These are phyloP conservation scores for Eptatretus atami DNA, from an alignment of 2,797 vertebrate species.

Conservation along the genomic window DNA sequence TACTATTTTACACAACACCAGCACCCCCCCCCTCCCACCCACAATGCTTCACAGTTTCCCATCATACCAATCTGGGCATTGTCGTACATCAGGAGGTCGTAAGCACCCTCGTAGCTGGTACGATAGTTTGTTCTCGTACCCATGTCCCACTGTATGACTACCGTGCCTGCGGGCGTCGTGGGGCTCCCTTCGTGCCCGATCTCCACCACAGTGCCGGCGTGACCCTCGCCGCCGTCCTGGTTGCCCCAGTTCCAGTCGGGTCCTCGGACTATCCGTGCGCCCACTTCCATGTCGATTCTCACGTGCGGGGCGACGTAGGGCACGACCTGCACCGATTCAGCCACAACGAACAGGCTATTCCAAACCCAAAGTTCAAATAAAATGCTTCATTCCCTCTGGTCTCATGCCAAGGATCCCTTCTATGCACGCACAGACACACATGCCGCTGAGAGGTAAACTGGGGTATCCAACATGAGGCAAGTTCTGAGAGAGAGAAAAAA, in stretches of 20 bases:
- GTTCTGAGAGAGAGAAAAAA: too few species aligned
- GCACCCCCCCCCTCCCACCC: too few species aligned
- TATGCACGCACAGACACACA: too few species aligned
- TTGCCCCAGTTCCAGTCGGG: constrained; percentile 88
- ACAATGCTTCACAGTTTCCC: too few species aligned
- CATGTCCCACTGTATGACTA: constrained; percentile 93
- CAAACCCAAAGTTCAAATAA: too few species aligned
- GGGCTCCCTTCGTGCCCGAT: constrained; percentile 77
- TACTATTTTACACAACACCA: too few species aligned
- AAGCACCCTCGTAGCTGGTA: constrained; percentile 70
- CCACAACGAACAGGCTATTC: not conserved
- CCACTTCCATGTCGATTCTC: constrained; percentile 48
- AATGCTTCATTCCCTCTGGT: too few species aligned
- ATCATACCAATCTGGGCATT: constrained; percentile 69
- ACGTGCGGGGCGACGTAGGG: not conserved
- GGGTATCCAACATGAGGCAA: too few species aligned
- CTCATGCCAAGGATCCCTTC: too few species aligned
- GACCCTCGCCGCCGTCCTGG: constrained; percentile 75
- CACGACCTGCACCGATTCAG: not conserved
- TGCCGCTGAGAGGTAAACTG: too few species aligned
- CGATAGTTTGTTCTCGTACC: constrained; percentile 86
- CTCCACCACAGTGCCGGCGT: constrained; percentile 73
- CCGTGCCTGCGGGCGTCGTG: constrained; percentile 71
- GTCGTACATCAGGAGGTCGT: constrained; percentile 73
- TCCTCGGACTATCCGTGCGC: constrained; percentile 79